Conservation (phyloP, 2,888 invertebrate species). For the Chymomyza amoena region DNA sequence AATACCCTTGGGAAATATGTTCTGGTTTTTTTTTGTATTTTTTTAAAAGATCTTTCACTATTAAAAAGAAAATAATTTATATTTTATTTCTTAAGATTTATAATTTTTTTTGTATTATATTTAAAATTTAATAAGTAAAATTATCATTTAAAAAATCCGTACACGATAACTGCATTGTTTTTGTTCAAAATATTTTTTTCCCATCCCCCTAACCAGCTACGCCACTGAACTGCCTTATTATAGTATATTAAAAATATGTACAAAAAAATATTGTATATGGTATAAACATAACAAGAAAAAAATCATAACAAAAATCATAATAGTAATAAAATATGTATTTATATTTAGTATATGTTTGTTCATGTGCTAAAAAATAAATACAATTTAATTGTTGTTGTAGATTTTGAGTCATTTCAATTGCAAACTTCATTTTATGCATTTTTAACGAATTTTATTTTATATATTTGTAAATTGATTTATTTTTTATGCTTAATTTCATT, state of each 20-base stretch:
- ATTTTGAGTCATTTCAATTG: slow-evolving; percentile 39
- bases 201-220: too few relatives aligned
- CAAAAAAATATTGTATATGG: not conserved
- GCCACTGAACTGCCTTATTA: too few relatives aligned
- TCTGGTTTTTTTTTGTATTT: too few relatives aligned
- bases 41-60: too few relatives aligned
- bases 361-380: slow-evolving; percentile 43
- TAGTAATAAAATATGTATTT: slow-evolving; percentile 41
- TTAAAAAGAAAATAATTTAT: too few relatives aligned
- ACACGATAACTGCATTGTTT: too few relatives aligned
- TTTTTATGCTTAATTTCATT: not conserved
- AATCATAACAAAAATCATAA: slow-evolving; percentile 11
- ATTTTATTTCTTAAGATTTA: too few relatives aligned
- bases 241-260: not conserved
- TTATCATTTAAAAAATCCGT: too few relatives aligned
- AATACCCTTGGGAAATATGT: too few relatives aligned
- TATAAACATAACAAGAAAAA: not conserved
- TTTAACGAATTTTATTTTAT: not conserved
- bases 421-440: slow-evolving; percentile 18
- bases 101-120: too few relatives aligned
- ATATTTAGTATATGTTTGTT: slow-evolving; percentile 34
- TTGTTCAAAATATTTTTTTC: too few relatives aligned
- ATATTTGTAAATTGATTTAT: not conserved
- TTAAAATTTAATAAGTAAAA: too few relatives aligned
- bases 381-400: slow-evolving; percentile 28